Evolutionary conservation across 2,113 vertebrate species (phyloP), one percentile per base, ranked within the genome.

Genomic region (Gallinago paraguaiae): DNA sequence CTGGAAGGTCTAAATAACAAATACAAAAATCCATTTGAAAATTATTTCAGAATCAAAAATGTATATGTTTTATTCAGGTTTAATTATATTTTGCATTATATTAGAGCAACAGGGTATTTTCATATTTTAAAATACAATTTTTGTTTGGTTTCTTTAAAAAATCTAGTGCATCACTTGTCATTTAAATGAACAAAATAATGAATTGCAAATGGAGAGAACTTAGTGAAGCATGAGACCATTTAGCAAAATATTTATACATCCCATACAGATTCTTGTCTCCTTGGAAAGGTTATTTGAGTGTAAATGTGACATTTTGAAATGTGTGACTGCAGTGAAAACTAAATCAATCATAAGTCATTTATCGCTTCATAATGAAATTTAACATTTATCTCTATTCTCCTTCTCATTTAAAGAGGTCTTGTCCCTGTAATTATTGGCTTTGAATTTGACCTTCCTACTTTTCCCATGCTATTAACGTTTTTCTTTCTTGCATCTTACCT

Each of bases 221-320:
- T 83, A 88, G 25, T 61, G 72, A 96, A 93, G 82, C 92, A 92
- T 97, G 45, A 96, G 86, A 82, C 41, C 43, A 74, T 95, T 97
- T 94, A 97, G 31, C 78, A 97, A 97, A 97, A 95, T 97, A 96
- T 96, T 97, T 97, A 96, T 90, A 93, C 35, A 96, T 69, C 61
- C 51, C 22, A 19, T 43, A 89, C 17, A 93, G 77, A 96, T 88
- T 90, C 92, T 96, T 95, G 53, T 95, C 95, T 96, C 84, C 37
- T 64, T 93, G 30, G 59, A 97, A 98, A 97, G 92, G 77, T 97
- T 93, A 96, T 84, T 89, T 96, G 72, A 94, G 76, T 95, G 88
- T 92, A 97, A 98, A 97, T 96, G 89, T 92, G 86, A 96, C 95
- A 97, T 97, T 98, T 96, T 97, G 35, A 94, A 96, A 94, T 75